phyloP scores from a whole-genome alignment of 2,797 vertebrate genomes.

The Malurus splendens region DNA sequence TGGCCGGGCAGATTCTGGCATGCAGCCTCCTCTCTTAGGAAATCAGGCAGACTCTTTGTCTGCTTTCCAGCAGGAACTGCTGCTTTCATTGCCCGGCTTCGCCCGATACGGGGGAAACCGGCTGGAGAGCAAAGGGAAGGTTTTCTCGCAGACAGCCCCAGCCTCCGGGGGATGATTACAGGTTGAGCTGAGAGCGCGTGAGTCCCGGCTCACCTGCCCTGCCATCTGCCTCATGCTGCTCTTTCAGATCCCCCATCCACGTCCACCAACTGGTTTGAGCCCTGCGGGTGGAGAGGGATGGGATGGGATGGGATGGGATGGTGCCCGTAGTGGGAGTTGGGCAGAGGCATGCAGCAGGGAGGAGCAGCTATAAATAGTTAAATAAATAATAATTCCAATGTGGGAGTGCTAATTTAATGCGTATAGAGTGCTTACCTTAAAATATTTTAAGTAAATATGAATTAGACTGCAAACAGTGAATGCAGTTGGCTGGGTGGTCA shows the following conservation, averaged over 20 bases:
- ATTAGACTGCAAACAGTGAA: background rate
- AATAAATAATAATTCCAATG: background rate
- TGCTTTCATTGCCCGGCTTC: conserved; percentile 49
- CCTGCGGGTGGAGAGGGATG: background rate
- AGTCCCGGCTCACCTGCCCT: background rate
- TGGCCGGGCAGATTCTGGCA: conserved; percentile 61
- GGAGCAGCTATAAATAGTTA: background rate
- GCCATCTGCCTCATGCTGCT: background rate
- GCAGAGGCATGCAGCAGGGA: background rate
- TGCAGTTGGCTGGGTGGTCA: background rate
- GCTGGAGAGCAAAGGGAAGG: conserved; percentile 46
- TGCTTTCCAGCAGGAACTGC: conserved; percentile 65
- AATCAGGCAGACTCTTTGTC: conserved; percentile 71
- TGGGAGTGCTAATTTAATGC: background rate
- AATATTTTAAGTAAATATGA: background rate
- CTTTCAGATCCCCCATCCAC: background rate
- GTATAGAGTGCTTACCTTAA: background rate
- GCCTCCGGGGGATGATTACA: conserved; percentile 3
- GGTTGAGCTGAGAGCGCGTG: background rate
- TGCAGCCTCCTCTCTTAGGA: conserved; percentile 60
- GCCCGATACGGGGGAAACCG: conserved; percentile 23
- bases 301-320: background rate
- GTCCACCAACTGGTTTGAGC: background rate
- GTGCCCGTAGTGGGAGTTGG: background rate
- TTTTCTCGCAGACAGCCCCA: background rate